These are phyloP conservation scores for Gadopsis marmoratus DNA, from an alignment of 2,797 vertebrate species.

Conservation along the genomic window DNA sequence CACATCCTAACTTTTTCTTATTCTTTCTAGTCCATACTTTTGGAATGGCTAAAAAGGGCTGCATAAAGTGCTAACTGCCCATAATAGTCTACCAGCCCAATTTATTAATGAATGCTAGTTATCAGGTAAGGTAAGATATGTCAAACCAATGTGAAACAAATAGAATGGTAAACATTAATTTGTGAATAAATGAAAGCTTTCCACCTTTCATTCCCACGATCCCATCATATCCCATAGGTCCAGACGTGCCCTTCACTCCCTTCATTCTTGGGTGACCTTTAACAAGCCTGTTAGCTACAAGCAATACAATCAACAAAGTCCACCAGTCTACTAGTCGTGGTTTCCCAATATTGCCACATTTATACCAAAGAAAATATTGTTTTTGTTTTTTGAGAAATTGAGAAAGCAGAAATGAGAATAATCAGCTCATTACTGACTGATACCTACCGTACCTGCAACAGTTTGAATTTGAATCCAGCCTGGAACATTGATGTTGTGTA, in stretches of 20 bases:
- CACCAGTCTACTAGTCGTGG: neutral
- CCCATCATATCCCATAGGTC: slow-evolving; percentile 60
- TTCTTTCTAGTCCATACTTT: neutral
- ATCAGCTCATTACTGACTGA: neutral
- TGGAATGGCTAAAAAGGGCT: neutral
- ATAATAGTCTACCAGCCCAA: neutral
- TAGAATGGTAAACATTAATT: neutral
- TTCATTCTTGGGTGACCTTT: slow-evolving; percentile 65
- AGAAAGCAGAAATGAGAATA: neutral
- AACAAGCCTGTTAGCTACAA: slow-evolving; percentile 56
- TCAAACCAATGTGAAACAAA: neutral
- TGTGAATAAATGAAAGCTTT: slow-evolving; percentile 4
- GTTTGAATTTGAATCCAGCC: neutral
- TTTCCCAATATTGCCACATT: neutral
- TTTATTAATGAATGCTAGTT: neutral
- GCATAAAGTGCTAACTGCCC: neutral
- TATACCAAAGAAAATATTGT: neutral
- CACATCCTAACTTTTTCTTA: neutral
- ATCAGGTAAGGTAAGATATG: neutral
- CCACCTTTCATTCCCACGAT: slow-evolving; percentile 71
- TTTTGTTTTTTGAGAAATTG: neutral
- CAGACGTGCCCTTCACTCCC: slow-evolving; percentile 61
- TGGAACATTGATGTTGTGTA: neutral
- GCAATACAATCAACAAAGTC: slow-evolving; percentile 30
- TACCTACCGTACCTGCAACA: neutral